These are phyloP conservation scores for Eupeodes luniger DNA, from an alignment of 2,888 invertebrate genomes.

Conservation along the genomic window DNA sequence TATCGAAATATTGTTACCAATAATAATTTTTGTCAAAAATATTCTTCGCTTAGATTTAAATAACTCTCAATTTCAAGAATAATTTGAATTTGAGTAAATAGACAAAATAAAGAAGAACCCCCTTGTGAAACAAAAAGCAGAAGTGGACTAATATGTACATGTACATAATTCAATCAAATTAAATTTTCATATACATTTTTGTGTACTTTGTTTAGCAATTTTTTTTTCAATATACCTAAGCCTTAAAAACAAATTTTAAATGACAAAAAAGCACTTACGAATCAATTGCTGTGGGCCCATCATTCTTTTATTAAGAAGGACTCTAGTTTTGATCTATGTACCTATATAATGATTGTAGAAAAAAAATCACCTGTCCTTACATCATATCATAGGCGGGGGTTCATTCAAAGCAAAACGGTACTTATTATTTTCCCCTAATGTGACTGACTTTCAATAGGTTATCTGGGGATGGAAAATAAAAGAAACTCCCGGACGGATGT, in stretches of 20 bases:
- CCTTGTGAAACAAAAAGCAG: too few species aligned
- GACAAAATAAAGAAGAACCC: too few species aligned
- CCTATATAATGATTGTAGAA: conserved; percentile 21
- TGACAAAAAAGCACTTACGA: conserved; percentile 57
- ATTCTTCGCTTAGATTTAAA: too few species aligned
- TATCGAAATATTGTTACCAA: too few species aligned
- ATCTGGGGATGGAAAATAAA: conserved; percentile 27
- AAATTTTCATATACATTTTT: neutral
- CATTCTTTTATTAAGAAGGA: conserved; percentile 43
- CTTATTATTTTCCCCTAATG: conserved; percentile 42
- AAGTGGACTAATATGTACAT: neutral
- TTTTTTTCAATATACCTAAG: conserved; percentile 25
- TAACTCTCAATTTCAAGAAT: too few species aligned
- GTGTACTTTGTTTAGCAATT: neutral
- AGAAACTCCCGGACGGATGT: conserved; percentile 29
- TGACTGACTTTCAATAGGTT: conserved; percentile 41
- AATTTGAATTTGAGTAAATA: too few species aligned
- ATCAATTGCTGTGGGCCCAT: conserved; percentile 52
- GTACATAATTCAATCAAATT: neutral
- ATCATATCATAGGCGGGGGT: neutral
- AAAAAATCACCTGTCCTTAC: conserved; percentile 39
- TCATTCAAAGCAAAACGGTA: conserved; percentile 22
- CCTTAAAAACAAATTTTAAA: conserved; percentile 16
- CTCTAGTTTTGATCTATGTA: conserved; percentile 26
- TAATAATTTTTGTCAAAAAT: too few species aligned